Base-by-base conservation (phyloP, 1,140 invertebrate genomes). In the Spodoptera frugiperda region DNA sequence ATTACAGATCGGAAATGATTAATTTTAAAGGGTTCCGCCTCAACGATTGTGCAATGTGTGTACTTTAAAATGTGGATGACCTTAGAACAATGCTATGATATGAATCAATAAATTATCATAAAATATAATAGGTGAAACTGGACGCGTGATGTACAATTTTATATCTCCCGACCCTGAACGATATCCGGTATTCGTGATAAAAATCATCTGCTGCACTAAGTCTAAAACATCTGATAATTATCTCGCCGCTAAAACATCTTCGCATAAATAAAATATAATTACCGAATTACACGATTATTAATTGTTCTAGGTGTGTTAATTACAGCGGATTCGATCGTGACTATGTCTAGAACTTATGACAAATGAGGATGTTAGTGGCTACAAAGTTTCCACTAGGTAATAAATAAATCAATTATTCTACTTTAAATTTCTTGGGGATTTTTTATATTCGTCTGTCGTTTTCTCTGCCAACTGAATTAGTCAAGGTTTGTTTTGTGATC, bases 121-220 rank as follows among this genome's bases (percentile, higher is more conserved):
- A 51, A n/a, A n/a, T n/a, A 53, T 76, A 75, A 80, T 70, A 39
- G 49, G 71, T 61, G 77, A 75, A 78, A 78, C 61, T 63, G 33
- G 46, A 39, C 21, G 15, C 57, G 44, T 30, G 44, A 59, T 59
- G 70, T 46, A 14, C 53, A 46, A 53, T 54, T 68, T 72, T 59
- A 44, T 63, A 15, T 65, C 11, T 30, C 10, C 21, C 70, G 54
- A 61, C 71, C 72, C 25, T 75, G 72, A 75, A 48, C 15, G 21
- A 57, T 57, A 78, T 78, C 77, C 77, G 71, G 71, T 70, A 39
- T 70, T 68, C 63, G 71, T 78, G 71, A 75, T 78, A 68, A 63
- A 73, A 65, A 78, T 78, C 57, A 71, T 57, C 68, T 72, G 65
- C 8, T 53, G 6, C 8, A 6, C 63, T 48, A 65, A 65, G 3